Evolutionary conservation across 2,888 invertebrate species (phyloP).

Genomic region (Cactoblastis cactorum): DNA sequence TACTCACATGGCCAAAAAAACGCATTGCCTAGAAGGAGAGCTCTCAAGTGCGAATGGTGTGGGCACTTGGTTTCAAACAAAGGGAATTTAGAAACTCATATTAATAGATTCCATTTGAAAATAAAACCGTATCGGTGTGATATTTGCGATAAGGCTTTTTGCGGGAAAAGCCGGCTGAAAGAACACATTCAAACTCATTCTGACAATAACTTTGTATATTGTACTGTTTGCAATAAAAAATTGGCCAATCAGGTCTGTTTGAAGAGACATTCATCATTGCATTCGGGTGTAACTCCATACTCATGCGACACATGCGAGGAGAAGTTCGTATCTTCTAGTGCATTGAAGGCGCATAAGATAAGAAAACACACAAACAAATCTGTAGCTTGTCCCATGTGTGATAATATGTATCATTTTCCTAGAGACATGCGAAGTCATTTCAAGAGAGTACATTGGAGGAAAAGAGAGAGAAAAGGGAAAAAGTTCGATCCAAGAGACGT

Average conservation of each 20-base stretch:
- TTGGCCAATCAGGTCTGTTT: constrained; percentile 23
- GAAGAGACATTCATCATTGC: constrained; percentile 25
- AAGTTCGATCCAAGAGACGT: constrained; percentile 27
- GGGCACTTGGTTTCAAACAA: constrained; percentile 19
- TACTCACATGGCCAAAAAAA: constrained; percentile 25
- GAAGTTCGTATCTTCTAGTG: constrained; percentile 28
- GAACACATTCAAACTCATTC: constrained; percentile 24
- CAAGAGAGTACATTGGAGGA: constrained; percentile 30
- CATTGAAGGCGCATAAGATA: constrained; percentile 26
- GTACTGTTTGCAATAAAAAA: constrained; percentile 22
- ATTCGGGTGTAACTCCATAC: constrained; percentile 23
- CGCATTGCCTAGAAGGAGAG: no score
- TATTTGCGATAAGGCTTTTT: constrained; percentile 25
- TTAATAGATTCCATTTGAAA: constrained; percentile 27
- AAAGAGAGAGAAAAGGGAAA: constrained; percentile 23
- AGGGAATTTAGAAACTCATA: constrained; percentile 24
- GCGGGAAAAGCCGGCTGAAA: constrained; percentile 24
- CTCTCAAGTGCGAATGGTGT: constrained; percentile 21
- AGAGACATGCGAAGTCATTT: constrained; percentile 29
- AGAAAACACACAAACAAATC: constrained; percentile 27
- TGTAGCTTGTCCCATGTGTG: constrained; percentile 25
- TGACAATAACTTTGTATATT: constrained; percentile 13
- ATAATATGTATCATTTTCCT: constrained; percentile 23
- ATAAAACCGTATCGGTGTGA: constrained; percentile 26
- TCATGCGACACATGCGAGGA: constrained; percentile 27